A percentile compares a stretch with the other conserved stretches of the same genome.
Conservation (phyloP, 2,113 vertebrate species). For the Myiozetetes cayanensis region DNA sequence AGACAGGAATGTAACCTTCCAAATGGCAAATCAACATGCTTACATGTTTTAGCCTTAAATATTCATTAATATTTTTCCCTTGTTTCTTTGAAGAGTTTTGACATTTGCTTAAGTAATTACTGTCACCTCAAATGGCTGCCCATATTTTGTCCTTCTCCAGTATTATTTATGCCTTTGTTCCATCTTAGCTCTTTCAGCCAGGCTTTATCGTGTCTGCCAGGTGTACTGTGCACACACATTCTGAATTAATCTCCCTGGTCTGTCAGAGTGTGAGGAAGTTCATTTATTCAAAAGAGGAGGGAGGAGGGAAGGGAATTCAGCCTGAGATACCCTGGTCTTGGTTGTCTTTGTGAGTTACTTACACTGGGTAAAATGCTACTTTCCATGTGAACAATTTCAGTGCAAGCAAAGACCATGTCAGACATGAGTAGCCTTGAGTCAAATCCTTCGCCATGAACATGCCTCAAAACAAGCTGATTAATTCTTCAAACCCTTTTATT, state of each 20-base stretch:
- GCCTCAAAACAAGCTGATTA: neutral
- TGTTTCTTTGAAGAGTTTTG: constrained; percentile 65
- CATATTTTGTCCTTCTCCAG: constrained; percentile 38
- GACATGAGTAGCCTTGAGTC: neutral
- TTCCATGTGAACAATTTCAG: neutral
- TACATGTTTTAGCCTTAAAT: constrained; percentile 40
- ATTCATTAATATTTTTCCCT: constrained; percentile 51
- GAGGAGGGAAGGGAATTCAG: neutral
- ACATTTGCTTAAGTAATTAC: constrained; percentile 71
- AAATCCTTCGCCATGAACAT: neutral
- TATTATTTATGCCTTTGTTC: constrained; percentile 67
- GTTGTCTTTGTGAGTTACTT: constrained; percentile 4
- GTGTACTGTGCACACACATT: constrained; percentile 37
- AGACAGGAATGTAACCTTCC: neutral
- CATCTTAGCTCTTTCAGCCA: constrained; percentile 44
- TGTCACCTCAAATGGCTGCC: constrained; percentile 49
- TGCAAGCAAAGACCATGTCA: neutral
- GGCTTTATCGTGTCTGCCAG: constrained; percentile 55
- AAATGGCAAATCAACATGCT: constrained; percentile 43
- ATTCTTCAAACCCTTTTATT: neutral
- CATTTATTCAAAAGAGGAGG: constrained; percentile 37
- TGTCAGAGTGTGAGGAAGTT: constrained; percentile 37
- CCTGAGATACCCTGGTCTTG: neutral
- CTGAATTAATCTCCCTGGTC: constrained; percentile 59
- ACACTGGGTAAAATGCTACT: neutral